These are phyloP conservation scores for Gobiocypris rarus DNA, from an alignment of 2,113 vertebrate species.

Conservation along the genomic window DNA sequence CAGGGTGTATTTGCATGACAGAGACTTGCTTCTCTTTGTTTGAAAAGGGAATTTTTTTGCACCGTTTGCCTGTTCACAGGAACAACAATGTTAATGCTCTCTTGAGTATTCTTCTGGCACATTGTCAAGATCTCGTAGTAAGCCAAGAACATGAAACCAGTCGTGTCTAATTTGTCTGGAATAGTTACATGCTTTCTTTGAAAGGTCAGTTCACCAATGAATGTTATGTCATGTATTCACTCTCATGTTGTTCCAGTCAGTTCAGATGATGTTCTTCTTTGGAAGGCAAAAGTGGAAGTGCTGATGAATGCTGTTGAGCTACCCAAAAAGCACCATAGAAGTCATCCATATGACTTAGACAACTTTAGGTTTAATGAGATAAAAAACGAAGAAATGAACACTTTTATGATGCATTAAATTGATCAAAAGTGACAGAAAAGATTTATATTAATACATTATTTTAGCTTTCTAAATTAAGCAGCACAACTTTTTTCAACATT, in stretches of 20 bases:
- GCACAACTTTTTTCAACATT: not conserved
- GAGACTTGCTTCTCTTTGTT: slow-evolving; percentile 17
- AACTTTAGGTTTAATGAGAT: not conserved
- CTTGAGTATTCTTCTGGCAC: slow-evolving; percentile 7
- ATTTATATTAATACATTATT: not conserved
- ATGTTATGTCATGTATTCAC: not conserved
- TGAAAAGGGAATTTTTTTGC: not conserved
- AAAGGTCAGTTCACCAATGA: not conserved
- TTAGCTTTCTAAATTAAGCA: not conserved
- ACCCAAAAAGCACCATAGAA: not conserved
- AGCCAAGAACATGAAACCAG: not conserved
- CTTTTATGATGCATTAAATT: not conserved
- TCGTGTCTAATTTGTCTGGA: not conserved
- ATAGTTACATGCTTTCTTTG: not conserved
- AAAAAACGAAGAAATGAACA: not conserved
- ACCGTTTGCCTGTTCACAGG: slow-evolving; percentile 15
- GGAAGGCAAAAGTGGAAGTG: not conserved
- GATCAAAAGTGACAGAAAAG: not conserved
- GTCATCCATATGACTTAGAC: not conserved
- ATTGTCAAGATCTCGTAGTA: not conserved
- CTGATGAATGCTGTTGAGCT: not conserved
- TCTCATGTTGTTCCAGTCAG: not conserved
- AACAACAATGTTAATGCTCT: not conserved
- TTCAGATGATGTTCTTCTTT: not conserved
- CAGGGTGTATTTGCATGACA: slow-evolving; percentile 11